Evolutionary conservation across 2,113 vertebrate species (phyloP), one percentile per base, ranked within the genome.

Genomic region (Acrocephalus arundinaceus): DNA sequence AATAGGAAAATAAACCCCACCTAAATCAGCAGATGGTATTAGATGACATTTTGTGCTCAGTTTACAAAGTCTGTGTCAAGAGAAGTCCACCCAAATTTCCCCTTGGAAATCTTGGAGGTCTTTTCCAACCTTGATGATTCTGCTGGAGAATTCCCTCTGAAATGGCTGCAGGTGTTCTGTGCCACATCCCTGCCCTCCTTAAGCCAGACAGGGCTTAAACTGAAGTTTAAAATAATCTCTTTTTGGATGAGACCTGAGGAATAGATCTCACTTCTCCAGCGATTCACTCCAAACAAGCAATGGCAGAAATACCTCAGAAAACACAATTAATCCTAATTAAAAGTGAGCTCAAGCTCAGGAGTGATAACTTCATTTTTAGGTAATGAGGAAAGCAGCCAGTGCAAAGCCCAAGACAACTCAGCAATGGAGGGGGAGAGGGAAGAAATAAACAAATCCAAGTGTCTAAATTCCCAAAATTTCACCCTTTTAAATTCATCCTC

Each of bases 121-220:
- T 63, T 71, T 46, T 55, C 48, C 65, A 87, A 11, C 57, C 19
- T 30, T 6, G 6, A 14, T 11, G 31, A 30, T 30, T 51, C 22
- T 39, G 16, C 6, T 31, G 31, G 57, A 72, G 23, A 37, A 51
- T 31, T 52, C 23, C 58, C 68, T 31, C 28, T 19, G 43, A 22
- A 89, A 28, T 6, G 13, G 27, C 15, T 45, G 16, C 19, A 70
- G n/a, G 51, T 41, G 65, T 14, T 49, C 19, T 7, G 43, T 52
- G 25, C 58, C 3, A 8, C 0, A 3, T 2, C 18, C 61, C 46
- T 20, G 22, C 15, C 9, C 23, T 12, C 58, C 46, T 15, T 3
- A 6, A 70, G n/a, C 4, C 21, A 48, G 6, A 19, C n/a, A 11
- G 3, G 7, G 37, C 13, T 28, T 2, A 15, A 71, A 66, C 2